Evolutionary conservation across 2,888 invertebrate species (phyloP).

Genomic region (Pammene fasciana): DNA sequence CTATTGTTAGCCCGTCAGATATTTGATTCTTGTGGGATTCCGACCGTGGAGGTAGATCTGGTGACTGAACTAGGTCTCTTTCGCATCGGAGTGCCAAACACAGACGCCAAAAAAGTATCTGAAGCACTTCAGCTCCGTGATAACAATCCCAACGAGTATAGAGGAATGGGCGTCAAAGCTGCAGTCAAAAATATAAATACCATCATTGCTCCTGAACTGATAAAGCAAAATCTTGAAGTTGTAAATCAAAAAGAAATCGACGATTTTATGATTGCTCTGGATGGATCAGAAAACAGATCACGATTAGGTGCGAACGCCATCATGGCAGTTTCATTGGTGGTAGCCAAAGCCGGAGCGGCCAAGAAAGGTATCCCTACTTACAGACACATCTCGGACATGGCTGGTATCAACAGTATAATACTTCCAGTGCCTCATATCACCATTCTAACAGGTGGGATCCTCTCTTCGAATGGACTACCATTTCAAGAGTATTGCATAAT

Average conservation of each 20-base stretch:
- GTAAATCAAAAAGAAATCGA: slow-evolving; percentile 95
- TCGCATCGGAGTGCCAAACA: slow-evolving; percentile 97
- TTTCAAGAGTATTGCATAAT: slow-evolving; percentile 98
- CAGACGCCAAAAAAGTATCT: slow-evolving; percentile 95
- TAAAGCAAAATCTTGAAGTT: slow-evolving; percentile 92
- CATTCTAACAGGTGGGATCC: slow-evolving; percentile 97
- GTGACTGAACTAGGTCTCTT: slow-evolving; percentile 92
- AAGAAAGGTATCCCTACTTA: slow-evolving; percentile 94
- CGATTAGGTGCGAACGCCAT: slow-evolving; percentile 98
- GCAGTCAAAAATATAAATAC: slow-evolving; percentile 96
- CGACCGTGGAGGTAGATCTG: slow-evolving; percentile 97
- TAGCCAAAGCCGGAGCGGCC: slow-evolving; percentile 98
- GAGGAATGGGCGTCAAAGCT: slow-evolving; percentile 95
- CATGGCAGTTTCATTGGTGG: slow-evolving; percentile 97
- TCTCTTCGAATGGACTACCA: slow-evolving; percentile 97
- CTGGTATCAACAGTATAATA: slow-evolving; percentile 93
- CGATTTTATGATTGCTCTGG: slow-evolving; percentile 92
- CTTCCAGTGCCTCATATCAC: slow-evolving; percentile 99
- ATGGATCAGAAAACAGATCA: slow-evolving; percentile 98
- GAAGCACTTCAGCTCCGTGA: slow-evolving; percentile 98
- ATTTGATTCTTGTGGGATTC: slow-evolving; percentile 97
- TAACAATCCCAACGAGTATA: slow-evolving; percentile 91
- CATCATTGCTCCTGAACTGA: slow-evolving; percentile 89
- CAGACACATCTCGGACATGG: slow-evolving; percentile 97
- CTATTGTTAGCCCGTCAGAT: slow-evolving; percentile 97